Evolutionary conservation across 2,797 vertebrate species (phyloP).

Genomic region (Arctocebus calabarensis): DNA sequence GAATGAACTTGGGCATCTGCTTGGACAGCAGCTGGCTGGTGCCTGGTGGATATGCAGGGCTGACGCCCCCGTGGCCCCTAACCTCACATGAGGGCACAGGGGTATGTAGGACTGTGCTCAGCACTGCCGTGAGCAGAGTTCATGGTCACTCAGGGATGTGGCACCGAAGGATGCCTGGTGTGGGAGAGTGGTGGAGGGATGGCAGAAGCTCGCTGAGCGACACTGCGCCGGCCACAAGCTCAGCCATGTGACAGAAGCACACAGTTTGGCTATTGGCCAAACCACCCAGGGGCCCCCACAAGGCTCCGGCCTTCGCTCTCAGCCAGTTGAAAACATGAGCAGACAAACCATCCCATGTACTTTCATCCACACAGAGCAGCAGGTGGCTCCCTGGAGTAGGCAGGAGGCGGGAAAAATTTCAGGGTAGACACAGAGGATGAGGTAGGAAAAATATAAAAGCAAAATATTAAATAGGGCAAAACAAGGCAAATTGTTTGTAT

Average conservation of each 20-base stretch:
- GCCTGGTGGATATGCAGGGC: too few relatives aligned
- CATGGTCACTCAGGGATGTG: rapidly evolving
- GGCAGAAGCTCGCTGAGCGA: rapidly evolving
- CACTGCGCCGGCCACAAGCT: rapidly evolving
- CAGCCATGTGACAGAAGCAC: rapidly evolving
- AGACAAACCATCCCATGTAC: rapidly evolving
- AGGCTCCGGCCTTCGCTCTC: rapidly evolving
- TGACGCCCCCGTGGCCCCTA: rapidly evolving
- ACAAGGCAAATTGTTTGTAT: neutral
- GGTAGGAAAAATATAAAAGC: neutral
- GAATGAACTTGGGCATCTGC: rapidly evolving
- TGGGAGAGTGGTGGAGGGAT: neutral
- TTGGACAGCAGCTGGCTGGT: rapidly evolving
- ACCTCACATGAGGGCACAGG: rapidly evolving
- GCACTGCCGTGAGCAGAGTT: rapidly evolving
- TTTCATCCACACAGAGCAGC: rapidly evolving
- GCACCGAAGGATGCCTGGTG: rapidly evolving
- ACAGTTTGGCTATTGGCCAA: too few relatives aligned
- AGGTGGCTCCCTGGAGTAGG: neutral
- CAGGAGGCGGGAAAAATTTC: neutral
- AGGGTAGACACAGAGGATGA: neutral
- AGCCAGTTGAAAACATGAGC: neutral
- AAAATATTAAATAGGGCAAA: neutral
- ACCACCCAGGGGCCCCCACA: neutral
- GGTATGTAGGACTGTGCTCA: rapidly evolving